These are phyloP conservation scores for Aradophagus sp. DNA, from an alignment of 1,140 invertebrate genomes.

Conservation along the genomic window DNA sequence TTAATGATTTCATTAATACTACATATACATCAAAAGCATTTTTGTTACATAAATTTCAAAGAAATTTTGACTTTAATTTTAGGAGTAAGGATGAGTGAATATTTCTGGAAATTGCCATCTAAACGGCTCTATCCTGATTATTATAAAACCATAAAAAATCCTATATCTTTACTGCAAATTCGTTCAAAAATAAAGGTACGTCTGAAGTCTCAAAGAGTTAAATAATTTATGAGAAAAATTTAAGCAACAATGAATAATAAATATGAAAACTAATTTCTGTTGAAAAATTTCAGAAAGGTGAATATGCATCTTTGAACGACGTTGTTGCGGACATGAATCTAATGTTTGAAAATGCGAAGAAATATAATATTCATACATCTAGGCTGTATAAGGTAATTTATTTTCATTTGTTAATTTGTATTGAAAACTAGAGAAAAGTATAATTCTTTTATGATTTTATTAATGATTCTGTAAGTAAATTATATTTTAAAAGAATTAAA, in stretches of 20 bases:
- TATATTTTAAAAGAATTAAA: not conserved
- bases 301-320: slow-evolving; percentile 90
- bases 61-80: slow-evolving; percentile 6
- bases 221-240: not conserved
- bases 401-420: no score
- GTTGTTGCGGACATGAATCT: slow-evolving; percentile 96
- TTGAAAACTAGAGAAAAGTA: no score
- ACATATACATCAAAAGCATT: no score
- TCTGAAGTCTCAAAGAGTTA: no score
- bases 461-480: no score
- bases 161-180: slow-evolving; percentile 95
- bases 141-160: slow-evolving; percentile 97
- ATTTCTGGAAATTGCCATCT: slow-evolving; percentile 94
- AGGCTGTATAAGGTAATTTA: slow-evolving; percentile 85
- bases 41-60: no score
- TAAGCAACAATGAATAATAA: no score
- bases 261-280: no score
- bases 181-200: slow-evolving; percentile 89
- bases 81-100: slow-evolving; percentile 86
- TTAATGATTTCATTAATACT: no score
- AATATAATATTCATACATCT: slow-evolving; percentile 92
- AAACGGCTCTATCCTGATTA: slow-evolving; percentile 96
- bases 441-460: no score
- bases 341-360: slow-evolving; percentile 99
- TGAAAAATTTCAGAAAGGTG: slow-evolving; percentile 77